Conservation (phyloP, 2,797 vertebrate species). For the Sebastes paucispinis region DNA sequence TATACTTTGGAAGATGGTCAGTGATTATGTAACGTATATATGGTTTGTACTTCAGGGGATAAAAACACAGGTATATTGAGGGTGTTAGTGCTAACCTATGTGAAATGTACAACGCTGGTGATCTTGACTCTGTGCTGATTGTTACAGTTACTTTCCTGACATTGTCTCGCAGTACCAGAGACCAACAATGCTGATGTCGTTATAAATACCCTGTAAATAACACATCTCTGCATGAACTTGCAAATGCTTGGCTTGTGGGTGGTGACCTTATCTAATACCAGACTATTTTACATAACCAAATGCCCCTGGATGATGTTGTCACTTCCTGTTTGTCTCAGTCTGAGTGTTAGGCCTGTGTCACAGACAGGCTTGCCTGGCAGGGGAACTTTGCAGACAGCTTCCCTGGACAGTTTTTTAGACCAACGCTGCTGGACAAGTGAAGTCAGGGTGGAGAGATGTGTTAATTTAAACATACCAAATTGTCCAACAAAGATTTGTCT, state of each 20-base stretch:
- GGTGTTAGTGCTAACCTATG: conserved; percentile 22
- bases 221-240: conserved; percentile 67
- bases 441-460: neutral
- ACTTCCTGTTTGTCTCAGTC: conserved; percentile 28
- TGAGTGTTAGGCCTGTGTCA: conserved; percentile 20
- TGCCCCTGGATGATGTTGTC: conserved; percentile 45
- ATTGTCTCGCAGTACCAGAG: conserved; percentile 9
- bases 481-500: neutral
- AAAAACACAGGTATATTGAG: neutral
- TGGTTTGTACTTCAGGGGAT: neutral
- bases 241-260: conserved; percentile 57
- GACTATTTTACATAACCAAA: conserved; percentile 63
- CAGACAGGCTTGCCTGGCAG: conserved; percentile 2
- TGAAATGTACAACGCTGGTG: neutral
- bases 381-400: conserved; percentile 17
- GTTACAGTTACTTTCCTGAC: conserved; percentile 15
- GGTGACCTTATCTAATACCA: conserved; percentile 53
- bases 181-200: conserved; percentile 14
- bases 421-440: conserved; percentile 3
- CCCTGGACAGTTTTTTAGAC: conserved; percentile 3
- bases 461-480: neutral
- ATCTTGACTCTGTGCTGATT: conserved; percentile 2
- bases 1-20: conserved; percentile 21
- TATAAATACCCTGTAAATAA: conserved; percentile 50
- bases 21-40: conserved; percentile 25